Conservation (phyloP, 2,888 invertebrate genomes). For the Epinotia demarniana region DNA sequence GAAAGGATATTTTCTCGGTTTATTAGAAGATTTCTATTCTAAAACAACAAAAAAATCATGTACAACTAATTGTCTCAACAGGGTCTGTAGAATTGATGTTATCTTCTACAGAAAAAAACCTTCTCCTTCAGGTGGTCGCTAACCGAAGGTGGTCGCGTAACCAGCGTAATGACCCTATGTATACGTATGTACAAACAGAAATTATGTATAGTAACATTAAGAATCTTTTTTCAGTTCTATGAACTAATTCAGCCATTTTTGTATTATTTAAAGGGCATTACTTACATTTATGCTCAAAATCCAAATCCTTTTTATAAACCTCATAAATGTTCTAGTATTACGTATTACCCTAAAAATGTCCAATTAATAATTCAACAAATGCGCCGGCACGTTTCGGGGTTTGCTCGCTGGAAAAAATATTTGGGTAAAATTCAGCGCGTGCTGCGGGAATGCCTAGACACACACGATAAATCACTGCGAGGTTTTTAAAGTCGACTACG, state of each 20-base stretch:
- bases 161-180: no score
- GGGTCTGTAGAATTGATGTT: no score
- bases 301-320: conserved; percentile 7
- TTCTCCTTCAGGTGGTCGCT: no score
- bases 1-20: no score
- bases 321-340: conserved; percentile 24
- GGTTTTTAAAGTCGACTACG: not conserved
- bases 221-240: not conserved
- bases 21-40: no score
- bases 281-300: not conserved
- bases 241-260: not conserved
- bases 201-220: not conserved
- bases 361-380: conserved; percentile 25
- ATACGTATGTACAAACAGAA: no score
- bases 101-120: no score
- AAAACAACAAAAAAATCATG: no score
- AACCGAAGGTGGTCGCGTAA: no score
- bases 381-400: conserved; percentile 15
- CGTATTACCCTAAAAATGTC: conserved; percentile 10
- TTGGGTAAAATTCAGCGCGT: conserved; percentile 7
- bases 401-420: conserved; percentile 22
- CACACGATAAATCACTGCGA: not conserved
- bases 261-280: not conserved
- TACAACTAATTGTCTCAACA: no score
- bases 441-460: conserved; percentile 4